Evolutionary conservation across 2,888 invertebrate species (phyloP), one percentile per base, ranked within the genome.

Genomic region (Ceraclea dissimilis): DNA sequence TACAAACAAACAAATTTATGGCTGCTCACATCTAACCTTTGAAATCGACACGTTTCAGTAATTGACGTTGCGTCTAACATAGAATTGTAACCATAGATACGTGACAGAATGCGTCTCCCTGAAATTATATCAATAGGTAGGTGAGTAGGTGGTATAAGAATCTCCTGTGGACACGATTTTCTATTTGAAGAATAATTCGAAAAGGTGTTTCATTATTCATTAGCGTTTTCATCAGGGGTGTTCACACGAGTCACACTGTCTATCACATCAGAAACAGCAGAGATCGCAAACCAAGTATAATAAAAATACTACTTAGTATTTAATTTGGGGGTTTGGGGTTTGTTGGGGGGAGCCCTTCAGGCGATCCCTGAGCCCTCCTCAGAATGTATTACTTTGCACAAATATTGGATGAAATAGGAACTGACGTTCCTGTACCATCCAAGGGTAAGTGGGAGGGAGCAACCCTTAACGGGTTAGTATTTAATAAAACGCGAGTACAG

Each of bases 51-150:
- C 39, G 39, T 39, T 39, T 39, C 39, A 39, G 39, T 39, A 13
- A 39, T 39, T n/a, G 39, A 39, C 39, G 39, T 16, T 39, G 39
- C 39, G 13, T 39, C 39, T 16, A 39, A 39, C 39, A 13, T 39
- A 16, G 39, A 39, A 39, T 39, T 16, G 39, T 8, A 39, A 39
- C 39, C 39, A 39, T 39, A 39, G 39, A 39, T 39, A 39, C 39
- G 39, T 39, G 39, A 39, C 16, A 39, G 39, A 39, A 39, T 39
- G 39, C 39, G 16, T 39, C 39, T 39, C 39, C 39, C 39, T 39
- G 39, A 39, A 39, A 39, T 39, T 39, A 39, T 31, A 31, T 8
- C n/a, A n/a, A n/a, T 26, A 26, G 26, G 26, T 26, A 26, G 26
- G 26, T 26, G 26, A 26, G 39, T 39, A 39, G 39, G 13, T 39